A percentile compares a stretch with the other conserved stretches of the same genome.
Conservation (phyloP, 2,113 vertebrate species). For the Mastomys coucha region DNA sequence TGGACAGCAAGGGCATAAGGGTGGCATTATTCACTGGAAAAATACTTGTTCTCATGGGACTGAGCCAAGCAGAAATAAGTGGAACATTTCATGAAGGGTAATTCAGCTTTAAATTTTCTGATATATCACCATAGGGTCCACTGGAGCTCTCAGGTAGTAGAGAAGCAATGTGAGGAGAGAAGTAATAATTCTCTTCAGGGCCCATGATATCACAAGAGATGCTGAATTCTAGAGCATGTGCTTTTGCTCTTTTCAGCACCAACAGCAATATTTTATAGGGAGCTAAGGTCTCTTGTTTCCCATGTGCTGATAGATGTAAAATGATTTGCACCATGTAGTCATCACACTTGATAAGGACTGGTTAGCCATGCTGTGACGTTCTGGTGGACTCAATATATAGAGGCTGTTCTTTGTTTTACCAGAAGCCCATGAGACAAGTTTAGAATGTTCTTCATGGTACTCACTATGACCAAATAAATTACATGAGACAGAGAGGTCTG, state of each 20-base stretch:
- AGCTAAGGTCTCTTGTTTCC: not conserved
- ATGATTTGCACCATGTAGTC: not conserved
- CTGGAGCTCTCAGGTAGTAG: not conserved
- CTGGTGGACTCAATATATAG: not conserved
- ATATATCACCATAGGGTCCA: not conserved
- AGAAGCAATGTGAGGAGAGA: not conserved
- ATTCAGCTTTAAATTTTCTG: slow-evolving; percentile 46
- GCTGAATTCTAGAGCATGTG: not conserved
- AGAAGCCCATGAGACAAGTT: not conserved
- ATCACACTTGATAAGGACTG: not conserved
- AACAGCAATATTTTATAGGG: not conserved
- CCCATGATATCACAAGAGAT: not conserved
- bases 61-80: not conserved
- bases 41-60: not conserved
- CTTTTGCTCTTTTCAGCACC: not conserved
- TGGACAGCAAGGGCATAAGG: not conserved
- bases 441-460: not conserved
- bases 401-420: not conserved
- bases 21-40: not conserved
- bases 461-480: not conserved
- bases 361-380: not conserved
- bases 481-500: not conserved
- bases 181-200: not conserved
- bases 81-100: slow-evolving; percentile 17
- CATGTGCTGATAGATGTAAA: not conserved